A percentile compares a stretch with the other conserved stretches of the same genome.
These are phyloP conservation scores for Furnarius figulus DNA, from an alignment of 2,113 vertebrate species.

Conservation along the genomic window DNA sequence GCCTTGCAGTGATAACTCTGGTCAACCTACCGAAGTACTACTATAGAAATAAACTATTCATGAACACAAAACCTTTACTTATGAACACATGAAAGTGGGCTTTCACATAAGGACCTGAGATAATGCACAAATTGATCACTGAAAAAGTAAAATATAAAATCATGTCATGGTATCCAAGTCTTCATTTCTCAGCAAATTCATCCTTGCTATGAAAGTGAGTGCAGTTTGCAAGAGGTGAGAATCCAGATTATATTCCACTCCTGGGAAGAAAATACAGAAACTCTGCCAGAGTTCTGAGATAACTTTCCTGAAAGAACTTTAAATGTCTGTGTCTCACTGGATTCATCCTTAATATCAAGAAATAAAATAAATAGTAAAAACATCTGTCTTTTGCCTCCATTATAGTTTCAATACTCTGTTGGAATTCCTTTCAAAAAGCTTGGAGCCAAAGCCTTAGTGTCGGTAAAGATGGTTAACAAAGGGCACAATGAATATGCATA, in stretches of 20 bases:
- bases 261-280: not conserved
- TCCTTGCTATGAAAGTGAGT: not conserved
- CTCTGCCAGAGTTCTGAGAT: not conserved
- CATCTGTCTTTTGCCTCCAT: accelerated
- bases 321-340: not conserved
- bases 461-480: no score
- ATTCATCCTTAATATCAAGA: not conserved
- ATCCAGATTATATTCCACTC: not conserved
- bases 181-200: not conserved
- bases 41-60: not conserved
- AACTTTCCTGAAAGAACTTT: not conserved
- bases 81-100: not conserved
- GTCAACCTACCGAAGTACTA: not conserved
- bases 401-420: no score
- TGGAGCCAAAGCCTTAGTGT: no score
- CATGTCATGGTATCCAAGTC: not conserved
- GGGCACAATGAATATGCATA: no score
- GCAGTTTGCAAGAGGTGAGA: not conserved
- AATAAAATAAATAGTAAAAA: not conserved
- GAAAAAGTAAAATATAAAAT: not conserved
- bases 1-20: not conserved
- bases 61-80: not conserved
- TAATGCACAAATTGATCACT: not conserved
- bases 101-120: not conserved
- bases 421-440: no score